Base-by-base conservation (phyloP, 2,797 vertebrate species). In the Cuculus canorus region DNA sequence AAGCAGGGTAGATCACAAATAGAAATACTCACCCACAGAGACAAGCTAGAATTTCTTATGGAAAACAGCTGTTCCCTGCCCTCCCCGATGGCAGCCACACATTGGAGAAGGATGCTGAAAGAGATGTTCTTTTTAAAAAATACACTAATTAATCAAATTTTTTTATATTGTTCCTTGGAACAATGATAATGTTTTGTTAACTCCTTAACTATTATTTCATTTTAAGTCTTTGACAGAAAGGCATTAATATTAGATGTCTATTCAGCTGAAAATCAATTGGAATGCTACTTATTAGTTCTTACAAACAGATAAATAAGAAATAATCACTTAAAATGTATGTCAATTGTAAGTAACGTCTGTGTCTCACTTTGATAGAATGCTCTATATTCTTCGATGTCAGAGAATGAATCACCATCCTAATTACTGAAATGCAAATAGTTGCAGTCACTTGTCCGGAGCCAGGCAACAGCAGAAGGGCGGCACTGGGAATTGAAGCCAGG, bases 1-100 rank as follows among this genome's bases (percentile, higher is more conserved):
- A 87, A 93, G 83, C 83, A 85, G 88, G 57, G n/a, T 69, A 87
- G 57, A 45, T 80, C 60, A 73, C 66, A 91, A 95, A 94, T 15
- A 88, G 89, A 87, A 96, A 94, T 90, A 81, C 48, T 95, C 78
- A 92, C 59, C 82, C 87, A 91, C 75, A 69, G 93, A 95, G 83
- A 85, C 2, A 6, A 61, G 79, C 83, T 89, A 64, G 73, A 81
- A 90, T 89, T 94, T 95, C 80, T 95, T 30, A 68, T 89, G 70
- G 80, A 88, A 95, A 95, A 92, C 88, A 89, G 76, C 63, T 94
- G 92, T 86, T 89, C 76, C 45, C 56, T 85, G 48, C 66, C 82
- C 50, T 95, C 71, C 69, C 90, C 83, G 73, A 13, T 66, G 86
- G 60, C 80, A 91, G 54, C 53, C 50, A 21, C 25, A 65, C 32